Base-by-base conservation (phyloP, 2,888 invertebrate species). In the Nemoura dubitans region DNA sequence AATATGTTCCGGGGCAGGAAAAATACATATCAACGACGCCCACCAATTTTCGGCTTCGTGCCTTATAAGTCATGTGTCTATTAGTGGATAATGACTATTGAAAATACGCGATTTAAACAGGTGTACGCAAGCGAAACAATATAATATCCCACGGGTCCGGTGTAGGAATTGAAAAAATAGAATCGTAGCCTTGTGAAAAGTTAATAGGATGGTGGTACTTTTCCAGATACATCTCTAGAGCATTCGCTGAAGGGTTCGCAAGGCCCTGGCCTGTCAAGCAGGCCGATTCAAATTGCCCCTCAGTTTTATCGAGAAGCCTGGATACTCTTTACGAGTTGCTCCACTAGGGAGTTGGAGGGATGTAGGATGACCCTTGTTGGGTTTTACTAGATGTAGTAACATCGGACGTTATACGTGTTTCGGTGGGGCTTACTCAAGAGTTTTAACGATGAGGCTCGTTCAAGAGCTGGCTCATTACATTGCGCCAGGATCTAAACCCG, bases 231-330 rank as follows among this genome's bases (percentile, higher is more conserved):
- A 76, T 84, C 84, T 84, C 84, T 21, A 29, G 84, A 30, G 81
- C 30, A 29, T 81, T 81, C 30, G 81, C n/a, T 81, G 81, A 81
- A 30, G 81, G 29, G 29, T 59, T 81, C 10, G 78, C 25, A 78
- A 78, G 2, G 78, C n/a, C 81, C 28, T 30, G 5, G 30, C 81
- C 81, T n/a, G 81, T 81, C 81, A 81, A 81, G 81, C 84, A 84
- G 84, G 27, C 84, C 43, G 84, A 84, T 84, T 84, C 84, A 81
- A 81, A 81, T 81, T 81, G 81, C 81, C 81, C 81, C 84, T 84
- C 76, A 21, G 76, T 84, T 84, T 84, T 84, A 84, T 84, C 84
- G 84, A 84, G 84, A 84, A 30, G 81, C 29, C 30, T 81, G 81
- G 25, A 81, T 81, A 76, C 84, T 21, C 30, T 84, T 84, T 84